A percentile compares a stretch with the other conserved stretches of the same genome.
Conservation (phyloP, 1,140 invertebrate genomes). For the Bombus balteatus region DNA sequence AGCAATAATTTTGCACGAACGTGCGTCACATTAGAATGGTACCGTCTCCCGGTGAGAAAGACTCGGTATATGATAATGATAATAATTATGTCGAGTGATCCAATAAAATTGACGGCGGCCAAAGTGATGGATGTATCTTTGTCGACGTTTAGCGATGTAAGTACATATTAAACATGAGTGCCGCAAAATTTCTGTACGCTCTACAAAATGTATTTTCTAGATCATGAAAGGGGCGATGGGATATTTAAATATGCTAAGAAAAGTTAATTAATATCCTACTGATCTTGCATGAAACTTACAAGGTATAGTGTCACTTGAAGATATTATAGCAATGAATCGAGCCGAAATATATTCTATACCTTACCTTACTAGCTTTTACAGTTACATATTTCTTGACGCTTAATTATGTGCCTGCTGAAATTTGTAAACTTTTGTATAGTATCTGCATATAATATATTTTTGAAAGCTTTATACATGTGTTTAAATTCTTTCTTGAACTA, state of each 20-base stretch:
- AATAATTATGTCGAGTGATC: slow-evolving; percentile 57
- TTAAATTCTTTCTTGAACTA: no score
- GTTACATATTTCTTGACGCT: no score
- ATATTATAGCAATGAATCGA: background rate
- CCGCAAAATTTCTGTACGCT: background rate
- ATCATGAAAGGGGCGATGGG: background rate
- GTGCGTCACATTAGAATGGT: slow-evolving; percentile 65
- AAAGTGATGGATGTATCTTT: slow-evolving; percentile 63
- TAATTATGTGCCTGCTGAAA: no score
- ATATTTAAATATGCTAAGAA: background rate
- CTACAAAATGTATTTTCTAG: background rate
- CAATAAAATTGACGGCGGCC: slow-evolving; percentile 66
- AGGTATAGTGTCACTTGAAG: background rate
- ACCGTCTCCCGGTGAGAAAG: slow-evolving; percentile 55
- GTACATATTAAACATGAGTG: background rate
- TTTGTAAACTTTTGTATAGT: no score
- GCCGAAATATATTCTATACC: background rate
- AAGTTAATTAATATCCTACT: background rate
- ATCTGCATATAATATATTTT: no score
- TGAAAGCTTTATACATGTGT: no score
- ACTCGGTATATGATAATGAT: slow-evolving; percentile 61
- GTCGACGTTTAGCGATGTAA: slow-evolving; percentile 53
- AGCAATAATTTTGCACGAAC: slow-evolving; percentile 37
- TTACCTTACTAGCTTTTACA: no score
- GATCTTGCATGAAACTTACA: background rate